Evolutionary conservation across 2,113 vertebrate genomes (phyloP), one percentile per base, ranked within the genome.

Genomic region (Rhinolophus sinicus): DNA sequence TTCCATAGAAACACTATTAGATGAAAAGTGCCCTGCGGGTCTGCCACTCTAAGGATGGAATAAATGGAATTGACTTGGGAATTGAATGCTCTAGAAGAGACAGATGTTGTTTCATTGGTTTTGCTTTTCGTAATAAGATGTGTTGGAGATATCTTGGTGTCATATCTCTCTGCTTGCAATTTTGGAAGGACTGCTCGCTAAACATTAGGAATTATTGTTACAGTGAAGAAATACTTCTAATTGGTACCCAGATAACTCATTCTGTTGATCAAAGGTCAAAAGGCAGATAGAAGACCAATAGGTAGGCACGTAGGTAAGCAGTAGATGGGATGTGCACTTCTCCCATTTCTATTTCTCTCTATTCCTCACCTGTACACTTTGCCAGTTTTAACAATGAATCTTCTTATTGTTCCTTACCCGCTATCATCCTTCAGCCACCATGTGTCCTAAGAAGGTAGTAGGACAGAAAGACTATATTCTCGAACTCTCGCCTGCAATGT

Each of bases 21-120:
- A 98, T 95, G 95, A 84, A 96, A 96, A 97, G 98, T 98, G 58
- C 98, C 96, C 82, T 21, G 5, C 89, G 94, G 93, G 93, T 97
- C 92, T 8, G 80, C 97, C 88, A 28, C 86, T 96, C 92, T 76
- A 64, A 81, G 67, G 86, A 58, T 40, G 64, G 93, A 96, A 91
- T 83, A 95, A 97, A 90, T 97, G 87, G 96, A 97, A 95, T 95
- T 96, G 67, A 98, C 97, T 70, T 94, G 96, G 88, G 70, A 98
- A 97, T 83, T 97, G 97, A 97, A 96, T 96, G 83, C 91, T 97
- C 88, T 96, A 60, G 96, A 97, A 97, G 92, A 97, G 95, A 97
- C 82, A 82, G 67, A 92, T 98, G 97, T 92, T 95, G 86, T 95
- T 97, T 97, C 97, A 90, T 92, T 96, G 95, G 96, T 93, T 97